phyloP scores from a whole-genome alignment of 92 coral and sea anemone species.

The Paragorgia papillata region DNA sequence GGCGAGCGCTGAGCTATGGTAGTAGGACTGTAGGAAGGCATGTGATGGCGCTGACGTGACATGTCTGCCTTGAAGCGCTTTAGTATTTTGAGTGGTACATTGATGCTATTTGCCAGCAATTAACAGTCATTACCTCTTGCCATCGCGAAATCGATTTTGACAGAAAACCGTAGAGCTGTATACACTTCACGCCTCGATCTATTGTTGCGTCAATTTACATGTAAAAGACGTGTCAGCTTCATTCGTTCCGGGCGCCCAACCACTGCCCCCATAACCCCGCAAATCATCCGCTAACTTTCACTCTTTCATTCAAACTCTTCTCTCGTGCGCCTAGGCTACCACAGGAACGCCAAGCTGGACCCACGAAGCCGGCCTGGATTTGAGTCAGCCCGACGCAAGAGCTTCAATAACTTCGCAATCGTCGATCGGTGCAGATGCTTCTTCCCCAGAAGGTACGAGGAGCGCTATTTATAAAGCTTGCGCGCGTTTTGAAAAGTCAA shows the following conservation, averaged over 20 bases:
- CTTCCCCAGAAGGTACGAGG: conserved; percentile 39
- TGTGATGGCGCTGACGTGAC: conserved; percentile 28
- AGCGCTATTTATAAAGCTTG: background rate
- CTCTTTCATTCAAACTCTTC: background rate
- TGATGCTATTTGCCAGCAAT: conserved; percentile 45
- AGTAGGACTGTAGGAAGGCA: background rate
- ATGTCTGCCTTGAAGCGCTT: conserved; percentile 19
- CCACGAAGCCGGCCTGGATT: conserved; percentile 24
- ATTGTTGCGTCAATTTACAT: conserved; percentile 22
- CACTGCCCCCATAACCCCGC: background rate
- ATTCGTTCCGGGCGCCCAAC: background rate
- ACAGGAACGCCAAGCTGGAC: conserved; percentile 38
- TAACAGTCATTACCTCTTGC: conserved; percentile 38
- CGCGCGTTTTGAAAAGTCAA: background rate
- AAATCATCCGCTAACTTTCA: background rate
- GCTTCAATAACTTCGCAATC: conserved; percentile 40
- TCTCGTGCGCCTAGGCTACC: conserved; percentile 4
- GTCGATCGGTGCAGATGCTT: conserved; percentile 28
- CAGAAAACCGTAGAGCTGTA: background rate
- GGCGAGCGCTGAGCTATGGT: background rate
- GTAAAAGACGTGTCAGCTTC: conserved; percentile 6
- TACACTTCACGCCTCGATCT: conserved; percentile 18
- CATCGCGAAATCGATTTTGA: conserved; percentile 43
- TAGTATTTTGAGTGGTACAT: conserved; percentile 20
- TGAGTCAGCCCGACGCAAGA: conserved; percentile 28